Conservation (phyloP, 1,140 invertebrate genomes). For the Sitophilus oryzae region DNA sequence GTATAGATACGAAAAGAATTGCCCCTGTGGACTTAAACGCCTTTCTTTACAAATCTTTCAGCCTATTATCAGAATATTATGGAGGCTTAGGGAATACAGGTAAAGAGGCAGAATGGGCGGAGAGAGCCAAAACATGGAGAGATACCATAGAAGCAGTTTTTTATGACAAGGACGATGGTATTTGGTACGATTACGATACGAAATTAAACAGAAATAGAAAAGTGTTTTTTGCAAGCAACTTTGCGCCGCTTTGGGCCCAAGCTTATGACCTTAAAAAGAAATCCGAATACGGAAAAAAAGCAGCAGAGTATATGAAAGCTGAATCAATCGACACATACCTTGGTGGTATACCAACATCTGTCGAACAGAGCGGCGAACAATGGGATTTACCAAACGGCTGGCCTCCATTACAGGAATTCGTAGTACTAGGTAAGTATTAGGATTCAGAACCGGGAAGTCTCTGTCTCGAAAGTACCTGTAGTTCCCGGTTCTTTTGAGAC, state of each 20-base stretch:
- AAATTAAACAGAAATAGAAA: constrained; percentile 38
- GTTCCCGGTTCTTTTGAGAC: too few relatives aligned
- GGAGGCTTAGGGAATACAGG: constrained; percentile 46
- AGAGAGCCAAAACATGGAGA: constrained; percentile 44
- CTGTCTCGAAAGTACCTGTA: too few relatives aligned
- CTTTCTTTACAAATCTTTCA: constrained; percentile 62
- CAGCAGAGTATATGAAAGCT: constrained; percentile 50
- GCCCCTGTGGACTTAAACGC: constrained; percentile 82
- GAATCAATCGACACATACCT: constrained; percentile 47
- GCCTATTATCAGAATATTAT: constrained; percentile 51
- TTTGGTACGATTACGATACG: constrained; percentile 67
- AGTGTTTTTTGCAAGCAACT: constrained; percentile 62
- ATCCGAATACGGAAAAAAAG: constrained; percentile 39
- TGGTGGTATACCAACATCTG: constrained; percentile 71
- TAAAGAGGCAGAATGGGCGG: constrained; percentile 39
- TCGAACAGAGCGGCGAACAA: constrained; percentile 68
- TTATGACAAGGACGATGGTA: constrained; percentile 59
- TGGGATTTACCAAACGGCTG: constrained; percentile 90
- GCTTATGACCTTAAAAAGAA: constrained; percentile 21
- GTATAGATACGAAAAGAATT: constrained; percentile 59
- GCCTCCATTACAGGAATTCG: constrained; percentile 75
- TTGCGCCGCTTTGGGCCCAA: constrained; percentile 63
- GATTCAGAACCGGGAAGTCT: too few relatives aligned
- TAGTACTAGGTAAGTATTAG: constrained; percentile 54
- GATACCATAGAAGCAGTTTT: constrained; percentile 37